Base-by-base conservation (phyloP, 1,140 invertebrate genomes). In the Drosophila yakuba region DNA sequence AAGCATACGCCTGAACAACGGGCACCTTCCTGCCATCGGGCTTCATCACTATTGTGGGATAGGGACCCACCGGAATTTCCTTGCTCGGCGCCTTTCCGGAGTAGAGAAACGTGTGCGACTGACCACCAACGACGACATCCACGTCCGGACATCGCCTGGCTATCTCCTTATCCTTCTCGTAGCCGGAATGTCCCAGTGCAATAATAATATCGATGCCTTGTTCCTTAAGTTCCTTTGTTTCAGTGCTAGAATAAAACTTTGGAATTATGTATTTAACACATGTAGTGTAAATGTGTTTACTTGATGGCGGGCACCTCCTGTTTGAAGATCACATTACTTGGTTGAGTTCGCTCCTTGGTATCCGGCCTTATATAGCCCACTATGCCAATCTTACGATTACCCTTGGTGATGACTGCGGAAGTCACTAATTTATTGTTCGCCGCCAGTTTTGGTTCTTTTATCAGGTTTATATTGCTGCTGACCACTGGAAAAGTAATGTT, bases 1-100 rank as follows among this genome's bases (percentile, higher is more conserved):
- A 98, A 0, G 97, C 96, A 82, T 96, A 98, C 3, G 97, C 97
- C 93, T 98, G 98, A 0, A 98, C 96, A 0, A 98, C 97, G 0
- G 97, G 96, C 0, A 96, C 96, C 12, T 63, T 60, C 51, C 94
- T 93, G 76, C 95, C 95, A 0, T 96, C 96, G 45, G 93, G 95
- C 91, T 97, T 96, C 1, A 92, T 93, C 0, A 98, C 94, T 25
- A 96, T 80, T 0, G 94, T 95, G 0, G 97, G 97, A 93, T 98
- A 99, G 1, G 94, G 91, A 2, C 95, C 97, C 79, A 97, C 96
- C 0, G 91, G 14, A 74, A 12, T 41, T 2, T 88, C 83, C 2
- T 17, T 56, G 0, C 25, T 36, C 1, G 82, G 82, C 0, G 66
- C 71, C 0, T 1, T 14, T 7, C 82, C 82, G 0, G 95, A 96